These are phyloP conservation scores for Calliscelio sp. DNA, from an alignment of 2,888 invertebrate species.

Conservation along the genomic window DNA sequence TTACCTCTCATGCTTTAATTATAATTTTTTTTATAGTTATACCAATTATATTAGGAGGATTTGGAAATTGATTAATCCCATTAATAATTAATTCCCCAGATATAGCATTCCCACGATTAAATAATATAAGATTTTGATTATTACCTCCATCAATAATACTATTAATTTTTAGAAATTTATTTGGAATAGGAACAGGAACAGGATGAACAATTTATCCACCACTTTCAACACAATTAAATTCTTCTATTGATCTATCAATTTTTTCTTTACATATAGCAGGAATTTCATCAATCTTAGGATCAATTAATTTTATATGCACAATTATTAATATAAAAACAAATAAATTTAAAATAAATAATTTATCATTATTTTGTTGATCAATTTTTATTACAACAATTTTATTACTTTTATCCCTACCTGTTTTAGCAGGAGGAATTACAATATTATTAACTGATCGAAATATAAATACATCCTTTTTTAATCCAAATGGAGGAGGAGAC, in stretches of 20 bases:
- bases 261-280: conserved; percentile 92
- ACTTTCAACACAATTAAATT: conserved; percentile 89
- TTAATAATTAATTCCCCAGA: conserved; percentile 92
- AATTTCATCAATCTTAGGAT: conserved; percentile 91
- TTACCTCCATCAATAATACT: conserved; percentile 90
- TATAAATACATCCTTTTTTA: conserved; percentile 93
- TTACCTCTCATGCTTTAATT: conserved; percentile 93
- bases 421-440: conserved; percentile 92
- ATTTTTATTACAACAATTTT: conserved; percentile 89
- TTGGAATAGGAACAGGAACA: conserved; percentile 91
- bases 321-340: conserved; percentile 89
- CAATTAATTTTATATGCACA: conserved; percentile 93
- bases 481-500: conserved; percentile 93
- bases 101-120: conserved; percentile 94
- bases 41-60: conserved; percentile 92
- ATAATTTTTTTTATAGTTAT: conserved; percentile 94
- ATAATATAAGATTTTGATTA: conserved; percentile 94
- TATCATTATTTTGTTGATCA: conserved; percentile 91
- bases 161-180: conserved; percentile 88
- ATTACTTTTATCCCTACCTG: conserved; percentile 90
- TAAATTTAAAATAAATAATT: conserved; percentile 83
- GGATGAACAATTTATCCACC: conserved; percentile 94
- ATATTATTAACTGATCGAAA: conserved; percentile 93
- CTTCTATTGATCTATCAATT: conserved; percentile 91
- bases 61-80: conserved; percentile 93